These are phyloP conservation scores for Heliothis peltigera DNA, from an alignment of 2,888 invertebrate species.

Conservation along the genomic window DNA sequence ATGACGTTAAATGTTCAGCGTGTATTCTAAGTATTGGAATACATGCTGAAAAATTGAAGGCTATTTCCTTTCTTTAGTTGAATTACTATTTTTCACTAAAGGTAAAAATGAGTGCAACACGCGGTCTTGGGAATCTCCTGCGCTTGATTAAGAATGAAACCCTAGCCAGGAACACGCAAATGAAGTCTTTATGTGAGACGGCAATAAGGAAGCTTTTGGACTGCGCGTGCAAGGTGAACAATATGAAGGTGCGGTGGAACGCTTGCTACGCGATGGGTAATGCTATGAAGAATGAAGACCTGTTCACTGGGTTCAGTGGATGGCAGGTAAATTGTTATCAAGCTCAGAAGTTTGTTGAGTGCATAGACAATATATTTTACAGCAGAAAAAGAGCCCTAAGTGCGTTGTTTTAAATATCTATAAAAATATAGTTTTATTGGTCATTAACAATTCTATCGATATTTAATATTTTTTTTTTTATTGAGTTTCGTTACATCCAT, in stretches of 20 bases:
- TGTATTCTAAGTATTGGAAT: background rate
- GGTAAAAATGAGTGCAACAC: conserved; percentile 93
- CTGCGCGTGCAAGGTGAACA: conserved; percentile 92
- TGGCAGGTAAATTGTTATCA: conserved; percentile 86
- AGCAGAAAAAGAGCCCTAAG: no score
- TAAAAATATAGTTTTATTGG: no score
- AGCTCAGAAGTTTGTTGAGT: no score
- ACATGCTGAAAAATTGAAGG: background rate
- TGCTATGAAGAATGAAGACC: conserved; percentile 91
- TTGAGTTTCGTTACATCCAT: background rate
- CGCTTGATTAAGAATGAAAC: conserved; percentile 90
- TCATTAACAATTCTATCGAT: background rate
- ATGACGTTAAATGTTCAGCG: no score
- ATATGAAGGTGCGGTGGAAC: conserved; percentile 98
- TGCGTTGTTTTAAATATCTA: no score
- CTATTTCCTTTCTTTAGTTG: background rate
- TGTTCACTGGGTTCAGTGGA: conserved; percentile 83
- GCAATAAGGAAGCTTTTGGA: conserved; percentile 92
- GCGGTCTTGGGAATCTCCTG: conserved; percentile 95
- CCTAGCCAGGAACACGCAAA: conserved; percentile 82
- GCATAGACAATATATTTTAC: no score
- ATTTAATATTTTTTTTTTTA: background rate
- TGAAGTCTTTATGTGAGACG: conserved; percentile 88
- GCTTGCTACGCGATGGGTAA: conserved; percentile 96
- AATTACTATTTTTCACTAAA: conserved; percentile 57